Evolutionary conservation across 2,113 vertebrate genomes (phyloP), one percentile per base, ranked within the genome.

Genomic region (Elephantulus edwardii): DNA sequence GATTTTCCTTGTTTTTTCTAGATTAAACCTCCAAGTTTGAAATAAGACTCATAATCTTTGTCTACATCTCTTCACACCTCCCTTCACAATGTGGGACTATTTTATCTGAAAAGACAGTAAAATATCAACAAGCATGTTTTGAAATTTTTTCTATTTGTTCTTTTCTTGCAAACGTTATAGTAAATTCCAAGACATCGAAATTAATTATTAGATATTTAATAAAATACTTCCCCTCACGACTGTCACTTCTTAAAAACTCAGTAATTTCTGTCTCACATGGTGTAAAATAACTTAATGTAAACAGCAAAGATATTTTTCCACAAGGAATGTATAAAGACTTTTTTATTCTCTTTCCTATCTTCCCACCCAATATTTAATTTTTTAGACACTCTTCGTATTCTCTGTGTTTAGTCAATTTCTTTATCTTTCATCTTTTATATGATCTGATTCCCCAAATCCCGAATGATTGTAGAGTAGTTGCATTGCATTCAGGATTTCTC

Each of bases 51-150:
- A 64, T 64, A 64, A n/a, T n/a, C 62, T 64, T 33, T 64, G 33
- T 26, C 8, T 17, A 64, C n/a, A 8, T 38, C 64, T 68, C 64
- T 68, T n/a, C n/a, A n/a, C n/a, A n/a, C n/a, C 64, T 38, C n/a
- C 64, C 12, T 16, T 19, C 64, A n/a, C 64, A 33, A 35, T 68
- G 7, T 83, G 11, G 8, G 3, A 89, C 64, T 22, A 71, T 24
- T 90, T 92, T 88, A 58, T 24, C 38, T 40, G 17, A 88, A 71
- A 20, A 62, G 20, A 93, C 88, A 87, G 11, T 66, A 68, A 87
- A 89, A 9, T n/a, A n/a, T 24, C 38, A 42, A 14, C 26, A 74
- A 72, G 17, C 86, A 48, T 86, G 83, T 44, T 79, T 91, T 84
- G 9, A 86, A 78, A 82, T 83, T 83, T 24, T 40, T 24, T 83